Conservation (phyloP, 2,797 vertebrate genomes). For the Morus bassanus region DNA sequence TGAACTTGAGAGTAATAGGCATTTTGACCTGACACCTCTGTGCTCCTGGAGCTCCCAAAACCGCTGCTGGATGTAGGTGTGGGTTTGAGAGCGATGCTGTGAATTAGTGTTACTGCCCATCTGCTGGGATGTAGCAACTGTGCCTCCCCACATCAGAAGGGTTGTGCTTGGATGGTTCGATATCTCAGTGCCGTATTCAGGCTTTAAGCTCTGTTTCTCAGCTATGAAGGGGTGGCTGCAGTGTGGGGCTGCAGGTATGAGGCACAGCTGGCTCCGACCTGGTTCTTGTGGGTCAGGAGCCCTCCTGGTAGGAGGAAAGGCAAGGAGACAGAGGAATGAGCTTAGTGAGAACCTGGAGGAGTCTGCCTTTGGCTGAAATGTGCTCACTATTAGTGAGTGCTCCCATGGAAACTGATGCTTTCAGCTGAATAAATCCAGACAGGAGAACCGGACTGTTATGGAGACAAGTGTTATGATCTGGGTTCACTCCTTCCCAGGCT, state of each 20-base stretch:
- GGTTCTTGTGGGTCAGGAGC: neutral
- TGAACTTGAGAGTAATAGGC: neutral
- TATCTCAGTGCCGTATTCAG: accelerated
- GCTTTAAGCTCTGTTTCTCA: neutral
- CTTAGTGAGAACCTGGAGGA: neutral
- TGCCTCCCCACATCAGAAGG: accelerated
- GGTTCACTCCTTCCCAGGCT: neutral
- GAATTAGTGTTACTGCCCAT: accelerated
- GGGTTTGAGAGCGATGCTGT: neutral
- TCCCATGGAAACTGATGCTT: neutral
- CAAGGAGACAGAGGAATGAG: neutral
- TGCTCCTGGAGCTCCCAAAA: neutral
- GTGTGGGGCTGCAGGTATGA: neutral
- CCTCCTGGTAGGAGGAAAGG: neutral
- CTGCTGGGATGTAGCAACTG: neutral
- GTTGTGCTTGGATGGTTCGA: accelerated
- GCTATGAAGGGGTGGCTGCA: neutral
- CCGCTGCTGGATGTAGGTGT: neutral
- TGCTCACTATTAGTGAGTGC: neutral
- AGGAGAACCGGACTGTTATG: neutral
- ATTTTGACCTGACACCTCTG: neutral
- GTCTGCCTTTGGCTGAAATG: neutral
- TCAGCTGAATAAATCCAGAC: neutral
- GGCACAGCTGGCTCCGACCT: neutral
- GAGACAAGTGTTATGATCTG: neutral